phyloP scores from a whole-genome alignment of 2,888 invertebrate species.

The Hyppa rectilinea region DNA sequence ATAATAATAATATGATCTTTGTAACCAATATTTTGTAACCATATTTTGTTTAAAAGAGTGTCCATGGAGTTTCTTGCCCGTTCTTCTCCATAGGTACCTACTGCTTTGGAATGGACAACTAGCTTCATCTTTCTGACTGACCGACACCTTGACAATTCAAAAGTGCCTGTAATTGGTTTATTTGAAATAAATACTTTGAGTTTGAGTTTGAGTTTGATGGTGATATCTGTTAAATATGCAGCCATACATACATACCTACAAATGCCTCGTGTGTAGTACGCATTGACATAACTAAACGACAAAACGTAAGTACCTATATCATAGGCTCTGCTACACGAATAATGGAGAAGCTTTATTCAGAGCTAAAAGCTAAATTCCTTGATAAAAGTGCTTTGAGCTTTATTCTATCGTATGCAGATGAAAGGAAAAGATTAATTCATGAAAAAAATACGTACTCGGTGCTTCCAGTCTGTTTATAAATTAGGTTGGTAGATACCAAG shows the following conservation, averaged over 20 bases:
- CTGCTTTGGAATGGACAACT: too few species aligned
- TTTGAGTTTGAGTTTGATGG: too few species aligned
- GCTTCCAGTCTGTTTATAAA: not conserved
- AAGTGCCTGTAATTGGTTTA: too few species aligned
- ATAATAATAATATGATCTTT: too few species aligned
- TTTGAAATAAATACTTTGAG: too few species aligned
- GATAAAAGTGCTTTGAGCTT: constrained; percentile 22
- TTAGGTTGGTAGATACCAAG: not conserved
- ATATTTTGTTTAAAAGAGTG: too few species aligned
- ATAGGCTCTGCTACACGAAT: not conserved
- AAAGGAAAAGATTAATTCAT: not conserved
- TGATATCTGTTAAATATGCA: constrained; percentile 23
- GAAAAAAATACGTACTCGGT: not conserved
- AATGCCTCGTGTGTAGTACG: not conserved
- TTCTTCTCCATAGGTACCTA: too few species aligned
- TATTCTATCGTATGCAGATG: constrained; percentile 7
- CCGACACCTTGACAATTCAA: too few species aligned
- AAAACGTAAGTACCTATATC: not conserved
- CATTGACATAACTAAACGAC: too few species aligned
- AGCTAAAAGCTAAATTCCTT: constrained; percentile 5
- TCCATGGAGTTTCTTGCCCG: too few species aligned
- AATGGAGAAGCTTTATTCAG: not conserved
- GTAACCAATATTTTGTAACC: too few species aligned
- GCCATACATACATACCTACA: not conserved
- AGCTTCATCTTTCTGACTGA: too few species aligned